These are phyloP conservation scores for Eurytoma californica DNA, from an alignment of 2,888 invertebrate genomes.

Conservation along the genomic window DNA sequence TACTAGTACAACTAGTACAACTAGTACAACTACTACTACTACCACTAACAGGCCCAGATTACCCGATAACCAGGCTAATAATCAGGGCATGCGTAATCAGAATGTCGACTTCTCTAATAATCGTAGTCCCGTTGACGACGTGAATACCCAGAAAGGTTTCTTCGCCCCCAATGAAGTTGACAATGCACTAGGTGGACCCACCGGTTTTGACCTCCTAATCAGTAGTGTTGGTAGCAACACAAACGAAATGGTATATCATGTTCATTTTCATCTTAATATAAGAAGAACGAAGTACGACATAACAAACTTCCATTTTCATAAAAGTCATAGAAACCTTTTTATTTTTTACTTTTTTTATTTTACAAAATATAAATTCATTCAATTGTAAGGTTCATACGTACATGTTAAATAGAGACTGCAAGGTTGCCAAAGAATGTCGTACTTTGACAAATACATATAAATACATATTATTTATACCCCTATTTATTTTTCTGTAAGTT, in stretches of 20 bases:
- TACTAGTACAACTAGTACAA: no score
- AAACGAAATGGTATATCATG: constrained; percentile 71
- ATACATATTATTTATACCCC: constrained; percentile 21
- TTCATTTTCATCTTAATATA: constrained; percentile 60
- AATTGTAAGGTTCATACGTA: background rate
- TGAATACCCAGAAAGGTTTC: constrained; percentile 65
- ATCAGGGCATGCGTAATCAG: constrained; percentile 66
- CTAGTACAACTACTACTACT: constrained; percentile 49
- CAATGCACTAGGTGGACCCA: constrained; percentile 69
- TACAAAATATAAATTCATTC: background rate
- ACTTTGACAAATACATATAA: constrained; percentile 30
- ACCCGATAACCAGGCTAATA: constrained; percentile 67
- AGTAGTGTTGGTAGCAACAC: constrained; percentile 67
- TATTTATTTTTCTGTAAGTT: constrained; percentile 46
- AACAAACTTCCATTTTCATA: background rate
- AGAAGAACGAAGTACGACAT: constrained; percentile 50
- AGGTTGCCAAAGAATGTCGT: constrained; percentile 54
- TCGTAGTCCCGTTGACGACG: constrained; percentile 64
- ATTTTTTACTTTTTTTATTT: background rate
- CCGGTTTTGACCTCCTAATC: constrained; percentile 65
- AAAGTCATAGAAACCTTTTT: no score
- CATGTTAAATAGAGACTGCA: background rate
- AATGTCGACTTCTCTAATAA: constrained; percentile 65
- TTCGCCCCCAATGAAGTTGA: constrained; percentile 67
- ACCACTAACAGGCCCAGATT: constrained; percentile 70